Evolutionary conservation across 2,113 vertebrate genomes (phyloP), one percentile per base, ranked within the genome.

Genomic region (Muntiacus reevesi): DNA sequence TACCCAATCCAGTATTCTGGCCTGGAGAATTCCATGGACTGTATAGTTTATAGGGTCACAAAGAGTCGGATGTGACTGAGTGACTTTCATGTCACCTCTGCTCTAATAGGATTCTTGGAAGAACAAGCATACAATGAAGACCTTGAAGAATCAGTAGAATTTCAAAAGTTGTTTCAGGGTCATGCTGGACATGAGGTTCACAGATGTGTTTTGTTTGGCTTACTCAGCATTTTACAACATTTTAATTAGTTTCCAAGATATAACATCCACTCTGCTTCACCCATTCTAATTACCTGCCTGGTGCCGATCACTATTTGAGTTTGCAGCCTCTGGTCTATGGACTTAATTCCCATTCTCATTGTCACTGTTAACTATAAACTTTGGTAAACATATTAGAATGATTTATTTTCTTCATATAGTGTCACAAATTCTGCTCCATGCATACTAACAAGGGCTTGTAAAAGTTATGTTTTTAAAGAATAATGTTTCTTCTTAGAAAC

Each of bases 161-260:
- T 95, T 91, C 57, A 87, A 43, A 96, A 89, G 47, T 27, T 86
- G 52, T 47, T 40, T 67, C 78, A 76, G 60, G 87, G 60, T 97
- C 19, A 16, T 45, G 43, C 54, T 93, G 78, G 71, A 97, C 97
- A 97, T 97, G 78, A 97, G 97, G 95, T 74, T 11, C 23, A 84
- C 98, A 98, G 91, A 97, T 97, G 95, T 93, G 50, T 95, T 97
- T 96, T 93, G 81, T 95, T 98, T 97, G 94, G 78, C 91, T 93
- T 82, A 78, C 23, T 78, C 28, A 82, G 9, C 90, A 88, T 89
- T 90, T 96, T 54, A 23, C 91, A 95, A 94, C 76, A 95, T 93
- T 96, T 96, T 97, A 97, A 97, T 97, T 97, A 95, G 91, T 97
- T 96, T 36, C 55, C 83, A 94, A 86, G 59, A 94, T 94, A 88